phyloP scores from a whole-genome alignment of 2,888 invertebrate genomes.

The Boloria euphrosyne region DNA sequence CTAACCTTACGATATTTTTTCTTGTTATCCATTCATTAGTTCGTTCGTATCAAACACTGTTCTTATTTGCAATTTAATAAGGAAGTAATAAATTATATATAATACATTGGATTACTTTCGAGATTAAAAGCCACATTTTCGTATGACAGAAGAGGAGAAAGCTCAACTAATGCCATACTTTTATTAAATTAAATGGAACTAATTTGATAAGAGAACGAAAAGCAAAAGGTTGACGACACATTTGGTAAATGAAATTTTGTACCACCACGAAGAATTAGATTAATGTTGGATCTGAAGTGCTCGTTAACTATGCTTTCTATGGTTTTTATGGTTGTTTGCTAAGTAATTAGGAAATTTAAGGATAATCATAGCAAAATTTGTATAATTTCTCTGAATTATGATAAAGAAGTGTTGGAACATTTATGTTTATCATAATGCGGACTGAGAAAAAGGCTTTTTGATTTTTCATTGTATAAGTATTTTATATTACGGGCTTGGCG shows the following conservation, averaged over 20 bases:
- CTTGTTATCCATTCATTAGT: no score
- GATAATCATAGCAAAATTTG: background rate
- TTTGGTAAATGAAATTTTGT: conserved; percentile 44
- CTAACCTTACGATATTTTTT: no score
- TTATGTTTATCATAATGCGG: no score
- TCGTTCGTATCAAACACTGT: no score
- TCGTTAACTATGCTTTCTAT: background rate
- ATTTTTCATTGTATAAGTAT: no score
- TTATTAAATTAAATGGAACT: conserved; percentile 42
- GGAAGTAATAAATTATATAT: no score
- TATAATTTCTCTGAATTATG: no score
- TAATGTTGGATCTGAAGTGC: conserved; percentile 22
- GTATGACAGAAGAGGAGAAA: conserved; percentile 21
- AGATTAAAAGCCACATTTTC: background rate
- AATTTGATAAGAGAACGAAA: conserved; percentile 43
- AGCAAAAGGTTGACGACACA: conserved; percentile 38
- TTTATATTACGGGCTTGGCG: no score
- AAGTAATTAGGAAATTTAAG: background rate
- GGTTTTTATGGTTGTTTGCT: background rate
- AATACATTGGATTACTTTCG: background rate
- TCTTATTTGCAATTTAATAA: no score
- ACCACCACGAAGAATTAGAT: conserved; percentile 31
- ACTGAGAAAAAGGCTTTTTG: no score
- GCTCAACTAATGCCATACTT: conserved; percentile 43
- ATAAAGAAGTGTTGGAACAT: no score